Base-by-base conservation (phyloP, 2,888 invertebrate genomes). In the Cataglyphis albicans region DNA sequence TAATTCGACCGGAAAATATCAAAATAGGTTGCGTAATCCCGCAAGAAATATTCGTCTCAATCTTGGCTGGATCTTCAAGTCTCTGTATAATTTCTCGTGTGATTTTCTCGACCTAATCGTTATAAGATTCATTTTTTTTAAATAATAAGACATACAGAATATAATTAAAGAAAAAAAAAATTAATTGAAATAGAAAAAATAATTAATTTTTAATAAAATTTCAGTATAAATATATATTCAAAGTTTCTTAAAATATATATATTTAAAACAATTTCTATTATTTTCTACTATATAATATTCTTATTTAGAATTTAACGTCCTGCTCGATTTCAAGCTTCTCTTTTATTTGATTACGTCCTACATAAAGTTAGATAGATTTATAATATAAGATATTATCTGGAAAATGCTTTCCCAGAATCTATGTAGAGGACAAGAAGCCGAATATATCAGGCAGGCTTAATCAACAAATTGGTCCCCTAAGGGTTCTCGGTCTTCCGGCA, bases 401-500 rank as follows among this genome's bases (percentile, higher is more conserved):
- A 67, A 76, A 57, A 67, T 9, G 38, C 32, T 59, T 65, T 59
- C 10, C 1, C 10, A 63, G 48, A 73, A 57, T 80, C 52, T 57
- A 70, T 57, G 67, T 76, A 48, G 81, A 61, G 72, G 74, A 81
- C 85, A 73, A 81, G 84, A 81, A 82, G 41, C 61, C 78, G 75
- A 82, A 83, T 82, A 83, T 89, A 88, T 88, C n/a, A n/a, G 90
- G 87, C 89, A 88, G 88, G 89, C 89, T 92, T 93, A 93, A 93
- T 93, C 92, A 93, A 93, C 93, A 90, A 91, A 93, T 92, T 87
- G 92, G 90, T 90, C 93, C 92, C 93, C 68, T 41, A 92, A 91
- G 93, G 90, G 89, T 90, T 90, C 86, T 68, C 83, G 21, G 84
- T 72, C 84, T 84, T 82, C 88, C 76, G 83, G 82, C 86, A 87